These are phyloP conservation scores for Eumacrocentrus americanus DNA, from an alignment of 2,888 invertebrate species.

Conservation along the genomic window DNA sequence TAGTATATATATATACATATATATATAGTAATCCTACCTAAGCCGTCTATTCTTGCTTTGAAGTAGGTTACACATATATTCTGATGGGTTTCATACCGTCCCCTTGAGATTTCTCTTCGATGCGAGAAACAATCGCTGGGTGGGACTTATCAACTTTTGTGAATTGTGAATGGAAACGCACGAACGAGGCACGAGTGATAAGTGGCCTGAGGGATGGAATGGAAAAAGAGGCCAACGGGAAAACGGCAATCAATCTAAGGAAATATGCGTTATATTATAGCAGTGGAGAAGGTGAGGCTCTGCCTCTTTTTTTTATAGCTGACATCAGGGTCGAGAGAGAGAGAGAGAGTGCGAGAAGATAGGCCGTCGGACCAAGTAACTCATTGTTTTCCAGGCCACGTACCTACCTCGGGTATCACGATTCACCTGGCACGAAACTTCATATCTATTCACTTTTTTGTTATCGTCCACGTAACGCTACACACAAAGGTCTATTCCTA, in stretches of 20 bases:
- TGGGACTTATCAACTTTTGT: slow-evolving; percentile 17
- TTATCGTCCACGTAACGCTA: neutral
- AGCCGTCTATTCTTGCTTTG: too few species aligned
- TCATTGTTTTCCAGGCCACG: slow-evolving; percentile 39
- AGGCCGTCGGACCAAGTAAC: slow-evolving; percentile 19
- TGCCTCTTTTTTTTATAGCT: slow-evolving; percentile 14
- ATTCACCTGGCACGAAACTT: slow-evolving; percentile 39
- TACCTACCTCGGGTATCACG: slow-evolving; percentile 32
- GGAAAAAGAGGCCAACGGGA: slow-evolving; percentile 2
- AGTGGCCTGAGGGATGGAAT: slow-evolving; percentile 5
- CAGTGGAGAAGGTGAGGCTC: neutral
- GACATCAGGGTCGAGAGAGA: neutral
- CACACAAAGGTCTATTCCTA: neutral
- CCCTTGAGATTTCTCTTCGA: slow-evolving; percentile 10
- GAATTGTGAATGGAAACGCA: slow-evolving; percentile 15
- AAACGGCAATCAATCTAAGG: slow-evolving; percentile 15
- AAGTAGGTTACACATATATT: too few species aligned
- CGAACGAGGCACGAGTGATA: slow-evolving; percentile 16
- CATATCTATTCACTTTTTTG: slow-evolving; percentile 38
- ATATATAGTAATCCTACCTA: too few species aligned
- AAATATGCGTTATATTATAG: neutral
- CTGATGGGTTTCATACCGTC: neutral
- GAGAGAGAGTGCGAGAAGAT: too few species aligned
- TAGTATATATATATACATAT: too few species aligned
- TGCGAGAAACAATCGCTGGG: slow-evolving; percentile 10